Evolutionary conservation across 1,140 invertebrate genomes (phyloP), one percentile per base, ranked within the genome.

Genomic region (Papilio polyxenes): DNA sequence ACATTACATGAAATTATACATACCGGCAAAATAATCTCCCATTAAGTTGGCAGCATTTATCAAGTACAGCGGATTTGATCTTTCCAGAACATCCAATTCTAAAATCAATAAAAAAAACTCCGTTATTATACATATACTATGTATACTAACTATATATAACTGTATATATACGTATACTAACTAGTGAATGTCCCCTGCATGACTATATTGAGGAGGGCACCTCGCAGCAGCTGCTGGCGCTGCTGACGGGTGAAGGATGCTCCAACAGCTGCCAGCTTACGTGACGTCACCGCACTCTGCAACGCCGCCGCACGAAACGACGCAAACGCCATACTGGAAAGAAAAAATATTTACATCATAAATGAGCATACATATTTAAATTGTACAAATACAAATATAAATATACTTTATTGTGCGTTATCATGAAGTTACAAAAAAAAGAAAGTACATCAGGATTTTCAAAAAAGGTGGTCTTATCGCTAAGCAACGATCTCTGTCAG

Each of bases 1-100:
- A n/a, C n/a, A n/a, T n/a, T n/a, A n/a, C n/a, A n/a, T n/a, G 7
- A 53, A 77, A 76, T 53, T 49, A 51, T 62, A 69, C 56, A 82
- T 86, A 93, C 92, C 92, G 76, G 92, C 91, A 86, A 94, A 94
- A 85, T 94, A 94, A 82, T 93, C 92, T 53, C 92, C 92, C 90
- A 94, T 94, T 4, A 94, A 86, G 48, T 93, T 94, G 0, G 92
- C 89, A 0, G 92, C 92, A 72, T 94, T 94, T 62, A 92, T 92
- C 75, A 94, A 81, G 80, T 89, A 92, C 75, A 89, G 65, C 0
- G 92, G 92, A 80, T 94, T 93, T 0, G 92, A 85, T 20, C 91
- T 78, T 82, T 94, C 91, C 77, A 94, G 72, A 6, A 92, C 83
- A 40, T 93, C 92, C 78, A 94, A 37, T 88, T 92, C 92, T 93